These are phyloP conservation scores for Coregonus sp. DNA, from an alignment of 2,797 vertebrate species.

Conservation along the genomic window DNA sequence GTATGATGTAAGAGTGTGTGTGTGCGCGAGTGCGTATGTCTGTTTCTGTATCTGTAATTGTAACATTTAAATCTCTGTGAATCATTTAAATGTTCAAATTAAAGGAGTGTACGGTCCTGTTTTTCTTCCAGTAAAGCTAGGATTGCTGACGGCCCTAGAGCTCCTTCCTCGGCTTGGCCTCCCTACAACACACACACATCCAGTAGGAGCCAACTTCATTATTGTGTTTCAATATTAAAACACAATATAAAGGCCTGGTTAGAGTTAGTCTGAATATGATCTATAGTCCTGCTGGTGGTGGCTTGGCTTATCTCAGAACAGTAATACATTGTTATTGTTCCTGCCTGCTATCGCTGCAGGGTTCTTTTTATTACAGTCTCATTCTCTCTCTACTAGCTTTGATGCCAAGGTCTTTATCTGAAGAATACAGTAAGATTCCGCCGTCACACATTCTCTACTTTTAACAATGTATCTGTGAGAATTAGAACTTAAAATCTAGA, in stretches of 20 bases:
- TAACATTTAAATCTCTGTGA: neutral
- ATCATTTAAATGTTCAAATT: neutral
- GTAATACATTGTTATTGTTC: neutral
- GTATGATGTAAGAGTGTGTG: conserved; percentile 5
- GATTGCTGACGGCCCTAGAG: conserved; percentile 40
- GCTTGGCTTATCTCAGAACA: neutral
- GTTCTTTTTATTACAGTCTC: neutral
- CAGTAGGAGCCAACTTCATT: conserved; percentile 40
- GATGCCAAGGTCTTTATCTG: neutral
- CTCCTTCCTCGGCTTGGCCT: conserved; percentile 7
- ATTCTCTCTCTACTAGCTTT: neutral
- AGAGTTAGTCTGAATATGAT: neutral
- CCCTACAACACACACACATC: conserved; percentile 34
- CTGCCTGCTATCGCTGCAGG: neutral
- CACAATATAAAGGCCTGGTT: conserved; percentile 31
- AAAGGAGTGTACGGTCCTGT: neutral
- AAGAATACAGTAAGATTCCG: neutral
- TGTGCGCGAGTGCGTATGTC: neutral
- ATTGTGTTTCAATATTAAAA: conserved; percentile 35
- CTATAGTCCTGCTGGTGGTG: neutral
- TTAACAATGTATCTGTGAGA: conserved; percentile 11
- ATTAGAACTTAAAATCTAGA: neutral
- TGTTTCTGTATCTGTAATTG: conserved; percentile 15
- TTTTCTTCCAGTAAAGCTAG: conserved; percentile 3
- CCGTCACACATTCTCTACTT: conserved; percentile 7